Evolutionary conservation across 2,797 vertebrate genomes (phyloP).

Genomic region (Coluber constrictor): DNA sequence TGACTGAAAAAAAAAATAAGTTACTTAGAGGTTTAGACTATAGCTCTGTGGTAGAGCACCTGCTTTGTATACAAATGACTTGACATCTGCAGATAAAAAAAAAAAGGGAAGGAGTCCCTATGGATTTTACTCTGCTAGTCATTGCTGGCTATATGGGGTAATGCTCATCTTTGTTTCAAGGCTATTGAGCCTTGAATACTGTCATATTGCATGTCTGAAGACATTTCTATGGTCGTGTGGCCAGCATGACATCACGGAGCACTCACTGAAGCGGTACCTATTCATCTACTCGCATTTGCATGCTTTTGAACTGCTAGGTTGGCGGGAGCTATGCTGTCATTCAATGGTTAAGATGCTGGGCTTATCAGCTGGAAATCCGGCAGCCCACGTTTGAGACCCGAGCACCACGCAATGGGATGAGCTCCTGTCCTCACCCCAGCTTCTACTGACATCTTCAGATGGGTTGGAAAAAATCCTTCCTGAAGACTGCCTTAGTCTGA

Average conservation of each 20-base stretch:
- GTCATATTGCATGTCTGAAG: not conserved
- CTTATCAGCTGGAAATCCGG: not conserved
- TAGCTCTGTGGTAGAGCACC: not conserved
- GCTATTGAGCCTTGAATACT: not conserved
- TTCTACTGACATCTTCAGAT: not conserved
- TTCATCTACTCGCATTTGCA: not conserved
- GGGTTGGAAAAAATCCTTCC: not conserved
- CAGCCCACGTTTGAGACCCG: not conserved
- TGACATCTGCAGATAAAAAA: not conserved
- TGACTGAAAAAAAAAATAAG: not conserved
- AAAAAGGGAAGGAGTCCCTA: not conserved
- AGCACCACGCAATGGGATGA: not conserved
- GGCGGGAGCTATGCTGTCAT: not conserved
- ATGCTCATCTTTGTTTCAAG: not conserved
- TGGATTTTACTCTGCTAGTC: not conserved
- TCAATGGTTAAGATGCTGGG: not conserved
- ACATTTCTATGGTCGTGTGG: not conserved
- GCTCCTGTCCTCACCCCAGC: not conserved
- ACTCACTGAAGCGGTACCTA: not conserved
- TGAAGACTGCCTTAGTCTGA: not conserved
- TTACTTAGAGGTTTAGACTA: not conserved
- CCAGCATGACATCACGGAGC: not conserved
- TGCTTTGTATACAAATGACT: not conserved
- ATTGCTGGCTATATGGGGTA: not conserved
- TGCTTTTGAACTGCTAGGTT: not conserved